Evolutionary conservation across 2,113 vertebrate species (phyloP).

Genomic region (Spermophilus dauricus): DNA sequence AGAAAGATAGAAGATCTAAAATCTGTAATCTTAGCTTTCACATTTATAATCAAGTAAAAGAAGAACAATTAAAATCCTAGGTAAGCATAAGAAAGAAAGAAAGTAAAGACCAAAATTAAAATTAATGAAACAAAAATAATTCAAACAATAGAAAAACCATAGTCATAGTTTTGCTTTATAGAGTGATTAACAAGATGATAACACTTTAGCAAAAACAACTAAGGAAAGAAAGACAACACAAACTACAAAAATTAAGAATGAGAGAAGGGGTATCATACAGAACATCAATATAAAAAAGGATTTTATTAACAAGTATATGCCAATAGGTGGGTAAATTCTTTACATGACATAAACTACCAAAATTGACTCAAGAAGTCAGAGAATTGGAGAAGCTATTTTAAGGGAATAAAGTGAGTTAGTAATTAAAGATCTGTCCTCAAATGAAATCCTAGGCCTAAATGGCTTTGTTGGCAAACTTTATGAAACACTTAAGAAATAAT

Average conservation of each 20-base stretch:
- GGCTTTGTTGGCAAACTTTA: background rate
- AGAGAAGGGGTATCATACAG: background rate
- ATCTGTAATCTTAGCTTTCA: background rate
- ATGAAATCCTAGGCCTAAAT: background rate
- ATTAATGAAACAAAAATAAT: background rate
- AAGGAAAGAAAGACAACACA: background rate
- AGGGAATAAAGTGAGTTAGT: background rate
- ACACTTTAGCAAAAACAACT: background rate
- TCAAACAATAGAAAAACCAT: background rate
- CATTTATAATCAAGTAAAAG: background rate
- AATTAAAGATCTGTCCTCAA: background rate
- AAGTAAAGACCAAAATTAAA: background rate
- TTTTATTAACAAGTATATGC: background rate
- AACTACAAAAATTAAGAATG: background rate
- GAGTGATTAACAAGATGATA: background rate
- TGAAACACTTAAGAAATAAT: background rate
- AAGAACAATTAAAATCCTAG: background rate
- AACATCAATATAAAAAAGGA: background rate
- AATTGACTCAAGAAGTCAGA: background rate
- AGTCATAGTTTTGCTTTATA: background rate
- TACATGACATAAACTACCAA: background rate
- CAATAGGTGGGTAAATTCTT: background rate
- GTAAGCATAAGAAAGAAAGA: background rate
- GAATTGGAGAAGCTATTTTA: background rate
- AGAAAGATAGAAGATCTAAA: background rate